Percentiles rank a stretch among this genome's conserved stretches.
Conservation (phyloP, 2,888 invertebrate species). For the Hemithea aestivaria region DNA sequence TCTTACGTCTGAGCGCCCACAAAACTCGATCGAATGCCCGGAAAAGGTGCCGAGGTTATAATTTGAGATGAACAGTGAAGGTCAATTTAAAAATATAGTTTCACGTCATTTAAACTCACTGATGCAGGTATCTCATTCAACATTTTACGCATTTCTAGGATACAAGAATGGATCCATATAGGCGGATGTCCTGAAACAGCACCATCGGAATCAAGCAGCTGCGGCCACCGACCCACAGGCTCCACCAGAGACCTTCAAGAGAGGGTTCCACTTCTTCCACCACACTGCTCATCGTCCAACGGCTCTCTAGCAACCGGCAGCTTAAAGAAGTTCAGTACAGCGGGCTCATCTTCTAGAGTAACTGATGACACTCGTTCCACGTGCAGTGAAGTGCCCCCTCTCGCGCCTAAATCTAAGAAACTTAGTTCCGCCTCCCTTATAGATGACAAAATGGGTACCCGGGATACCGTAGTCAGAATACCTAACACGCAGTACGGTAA, state of each 20-base stretch:
- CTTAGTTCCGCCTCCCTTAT: constrained; percentile 69
- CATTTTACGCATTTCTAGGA: constrained; percentile 29
- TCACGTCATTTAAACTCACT: no score
- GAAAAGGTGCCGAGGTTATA: no score
- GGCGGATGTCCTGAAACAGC: constrained; percentile 63
- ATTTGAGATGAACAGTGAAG: no score
- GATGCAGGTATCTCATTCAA: background rate
- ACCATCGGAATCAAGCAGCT: constrained; percentile 55
- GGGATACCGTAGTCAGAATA: constrained; percentile 69
- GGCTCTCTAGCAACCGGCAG: constrained; percentile 68
- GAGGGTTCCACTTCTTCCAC: constrained; percentile 62
- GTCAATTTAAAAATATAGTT: no score
- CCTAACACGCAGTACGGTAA: constrained; percentile 63
- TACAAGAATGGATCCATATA: constrained; percentile 63
- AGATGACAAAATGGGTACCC: constrained; percentile 63
- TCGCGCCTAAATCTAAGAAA: constrained; percentile 66
- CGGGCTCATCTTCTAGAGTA: constrained; percentile 54
- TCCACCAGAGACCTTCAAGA: constrained; percentile 62
- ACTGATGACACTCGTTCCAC: constrained; percentile 63
- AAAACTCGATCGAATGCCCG: no score
- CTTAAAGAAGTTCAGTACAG: constrained; percentile 60
- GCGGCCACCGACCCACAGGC: constrained; percentile 49
- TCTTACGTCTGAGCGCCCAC: no score
- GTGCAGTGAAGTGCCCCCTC: constrained; percentile 66
- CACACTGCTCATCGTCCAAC: constrained; percentile 69